phyloP scores from a whole-genome alignment of 2,888 invertebrate species.

The Agrenia bidenticulata region DNA sequence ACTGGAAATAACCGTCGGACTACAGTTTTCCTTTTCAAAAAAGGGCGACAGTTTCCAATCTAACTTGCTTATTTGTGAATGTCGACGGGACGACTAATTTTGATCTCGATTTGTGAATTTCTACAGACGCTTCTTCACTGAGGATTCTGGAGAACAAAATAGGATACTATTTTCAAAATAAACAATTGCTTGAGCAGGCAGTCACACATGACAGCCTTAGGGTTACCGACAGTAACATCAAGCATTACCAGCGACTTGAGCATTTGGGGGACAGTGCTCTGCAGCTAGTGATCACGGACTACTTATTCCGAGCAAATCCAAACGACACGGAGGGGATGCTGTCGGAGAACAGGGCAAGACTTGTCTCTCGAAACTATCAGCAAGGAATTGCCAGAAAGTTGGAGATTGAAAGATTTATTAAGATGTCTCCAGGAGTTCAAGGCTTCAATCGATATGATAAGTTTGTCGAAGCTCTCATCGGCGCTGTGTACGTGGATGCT shows the following conservation, averaged over 20 bases:
- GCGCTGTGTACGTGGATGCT: conserved; percentile 21
- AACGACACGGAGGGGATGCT: neutral
- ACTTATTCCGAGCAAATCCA: conserved; percentile 4
- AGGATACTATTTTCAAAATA: conserved; percentile 15
- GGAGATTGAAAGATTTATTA: conserved; percentile 2
- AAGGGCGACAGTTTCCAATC: no score
- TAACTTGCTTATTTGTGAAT: no score
- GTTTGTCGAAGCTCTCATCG: conserved; percentile 26
- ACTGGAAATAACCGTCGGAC: no score
- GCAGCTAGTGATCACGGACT: conserved; percentile 17
- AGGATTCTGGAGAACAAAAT: conserved; percentile 4
- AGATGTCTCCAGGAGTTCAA: neutral
- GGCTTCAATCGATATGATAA: conserved; percentile 15
- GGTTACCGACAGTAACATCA: neutral
- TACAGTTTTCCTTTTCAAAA: no score
- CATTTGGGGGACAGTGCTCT: conserved; percentile 23
- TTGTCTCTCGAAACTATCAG: conserved; percentile 10
- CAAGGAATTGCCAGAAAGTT: conserved; percentile 10
- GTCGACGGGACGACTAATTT: no score
- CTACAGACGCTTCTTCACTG: neutral
- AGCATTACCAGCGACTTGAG: conserved; percentile 22
- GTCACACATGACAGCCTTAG: conserved; percentile 20
- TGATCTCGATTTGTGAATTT: no score
- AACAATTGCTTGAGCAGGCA: conserved; percentile 15
- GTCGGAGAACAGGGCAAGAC: neutral